A percentile compares a stretch with the other conserved stretches of the same genome.
Evolutionary conservation across 2,113 vertebrate species (phyloP).

Genomic region (Euleptes europaea): DNA sequence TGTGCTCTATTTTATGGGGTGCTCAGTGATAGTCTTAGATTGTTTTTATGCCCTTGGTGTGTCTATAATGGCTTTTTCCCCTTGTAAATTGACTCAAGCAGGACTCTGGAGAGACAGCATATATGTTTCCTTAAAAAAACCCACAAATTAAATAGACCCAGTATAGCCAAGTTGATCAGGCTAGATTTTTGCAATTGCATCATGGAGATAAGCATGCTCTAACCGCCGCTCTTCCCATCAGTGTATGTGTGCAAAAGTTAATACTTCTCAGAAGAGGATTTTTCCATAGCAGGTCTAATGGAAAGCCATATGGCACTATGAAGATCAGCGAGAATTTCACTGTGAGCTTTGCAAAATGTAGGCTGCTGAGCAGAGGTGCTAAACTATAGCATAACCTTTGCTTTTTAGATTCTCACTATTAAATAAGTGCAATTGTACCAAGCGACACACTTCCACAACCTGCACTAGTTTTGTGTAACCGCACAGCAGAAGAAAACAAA

Average conservation of each 20-base stretch:
- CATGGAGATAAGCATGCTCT: too few species aligned
- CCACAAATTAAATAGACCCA: too few species aligned
- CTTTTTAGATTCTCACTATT: neutral
- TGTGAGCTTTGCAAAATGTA: neutral
- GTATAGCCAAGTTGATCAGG: too few species aligned
- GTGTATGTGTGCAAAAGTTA: neutral
- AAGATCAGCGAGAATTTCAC: neutral
- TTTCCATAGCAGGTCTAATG: neutral
- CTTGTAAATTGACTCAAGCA: too few species aligned
- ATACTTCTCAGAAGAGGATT: neutral
- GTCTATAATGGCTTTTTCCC: too few species aligned
- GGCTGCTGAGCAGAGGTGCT: neutral
- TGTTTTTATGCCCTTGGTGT: too few species aligned
- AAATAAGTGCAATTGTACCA: slow-evolving; percentile 17
- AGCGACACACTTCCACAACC: neutral
- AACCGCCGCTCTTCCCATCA: too few species aligned
- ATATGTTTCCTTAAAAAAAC: too few species aligned
- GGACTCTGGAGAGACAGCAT: too few species aligned
- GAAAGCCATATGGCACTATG: neutral
- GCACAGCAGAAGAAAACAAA: slow-evolving; percentile 45
- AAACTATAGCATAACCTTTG: neutral
- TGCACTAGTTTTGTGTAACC: slow-evolving; percentile 1
- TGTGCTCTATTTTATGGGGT: too few species aligned
- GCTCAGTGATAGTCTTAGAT: too few species aligned
- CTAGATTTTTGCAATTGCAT: too few species aligned